Percentiles rank a stretch among this genome's conserved stretches.
Evolutionary conservation across 2,113 vertebrate genomes (phyloP).

Genomic region (Archocentrus centrarchus): DNA sequence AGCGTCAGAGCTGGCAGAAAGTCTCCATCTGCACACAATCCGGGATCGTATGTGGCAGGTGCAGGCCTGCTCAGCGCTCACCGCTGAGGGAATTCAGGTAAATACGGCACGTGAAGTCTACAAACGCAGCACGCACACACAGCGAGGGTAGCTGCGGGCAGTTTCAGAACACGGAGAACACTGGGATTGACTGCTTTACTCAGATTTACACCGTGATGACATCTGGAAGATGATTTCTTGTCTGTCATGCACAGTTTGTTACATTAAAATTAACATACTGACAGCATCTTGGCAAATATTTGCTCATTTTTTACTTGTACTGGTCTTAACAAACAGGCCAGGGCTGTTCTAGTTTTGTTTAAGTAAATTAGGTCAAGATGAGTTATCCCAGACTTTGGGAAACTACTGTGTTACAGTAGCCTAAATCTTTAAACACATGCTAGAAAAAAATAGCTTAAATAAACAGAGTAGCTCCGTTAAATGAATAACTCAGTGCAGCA

Average conservation of each 20-base stretch:
- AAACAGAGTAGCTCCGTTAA: background rate
- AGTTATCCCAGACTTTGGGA: background rate
- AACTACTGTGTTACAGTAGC: background rate
- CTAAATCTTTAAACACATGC: background rate
- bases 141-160: background rate
- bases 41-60: constrained; percentile 90
- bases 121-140: constrained; percentile 12
- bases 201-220: no score
- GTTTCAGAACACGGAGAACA: background rate
- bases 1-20: constrained; percentile 87
- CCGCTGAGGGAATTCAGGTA: constrained; percentile 79
- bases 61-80: constrained; percentile 82
- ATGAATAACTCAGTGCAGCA: background rate
- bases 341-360: background rate
- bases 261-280: background rate
- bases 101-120: background rate
- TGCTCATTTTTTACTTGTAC: background rate
- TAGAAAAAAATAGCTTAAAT: background rate
- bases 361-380: background rate
- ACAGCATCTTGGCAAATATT: background rate
- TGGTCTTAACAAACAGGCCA: background rate
- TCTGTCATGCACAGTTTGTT: no score
- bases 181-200: background rate
- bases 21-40: constrained; percentile 81
- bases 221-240: no score